Conservation (phyloP, 2,797 vertebrate species). For the Gambusia yucatana region DNA sequence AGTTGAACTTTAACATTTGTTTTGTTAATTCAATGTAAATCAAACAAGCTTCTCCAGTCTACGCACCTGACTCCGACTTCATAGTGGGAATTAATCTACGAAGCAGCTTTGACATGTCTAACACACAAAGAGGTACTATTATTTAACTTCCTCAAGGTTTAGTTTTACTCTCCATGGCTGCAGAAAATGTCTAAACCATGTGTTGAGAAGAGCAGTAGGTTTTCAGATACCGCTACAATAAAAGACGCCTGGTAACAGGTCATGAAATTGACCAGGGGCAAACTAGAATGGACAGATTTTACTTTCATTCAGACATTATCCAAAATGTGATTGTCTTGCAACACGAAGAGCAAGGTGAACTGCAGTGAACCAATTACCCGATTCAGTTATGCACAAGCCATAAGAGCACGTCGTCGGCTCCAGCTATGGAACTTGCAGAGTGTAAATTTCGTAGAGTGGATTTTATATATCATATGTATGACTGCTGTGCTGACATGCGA, state of each 20-base stretch:
- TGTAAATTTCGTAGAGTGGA: background rate
- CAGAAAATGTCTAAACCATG: background rate
- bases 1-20: background rate
- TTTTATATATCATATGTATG: background rate
- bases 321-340: background rate
- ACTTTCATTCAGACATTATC: background rate
- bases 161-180: background rate
- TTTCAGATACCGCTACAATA: background rate
- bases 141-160: background rate
- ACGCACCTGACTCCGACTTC: background rate
- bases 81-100: background rate
- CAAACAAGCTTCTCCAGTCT: background rate
- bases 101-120: background rate
- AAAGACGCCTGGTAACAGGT: background rate
- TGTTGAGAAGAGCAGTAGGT: background rate
- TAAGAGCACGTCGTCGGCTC: background rate
- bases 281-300: background rate
- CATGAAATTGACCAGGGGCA: background rate
- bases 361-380: background rate
- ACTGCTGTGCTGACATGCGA: background rate
- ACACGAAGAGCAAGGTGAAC: background rate
- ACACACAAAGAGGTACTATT: background rate
- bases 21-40: background rate
- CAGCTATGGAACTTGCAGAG: background rate
- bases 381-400: background rate